Percentiles rank a stretch among this genome's conserved stretches.
Conservation (phyloP, 2,113 vertebrate species). For the Engystomops pustulosus region DNA sequence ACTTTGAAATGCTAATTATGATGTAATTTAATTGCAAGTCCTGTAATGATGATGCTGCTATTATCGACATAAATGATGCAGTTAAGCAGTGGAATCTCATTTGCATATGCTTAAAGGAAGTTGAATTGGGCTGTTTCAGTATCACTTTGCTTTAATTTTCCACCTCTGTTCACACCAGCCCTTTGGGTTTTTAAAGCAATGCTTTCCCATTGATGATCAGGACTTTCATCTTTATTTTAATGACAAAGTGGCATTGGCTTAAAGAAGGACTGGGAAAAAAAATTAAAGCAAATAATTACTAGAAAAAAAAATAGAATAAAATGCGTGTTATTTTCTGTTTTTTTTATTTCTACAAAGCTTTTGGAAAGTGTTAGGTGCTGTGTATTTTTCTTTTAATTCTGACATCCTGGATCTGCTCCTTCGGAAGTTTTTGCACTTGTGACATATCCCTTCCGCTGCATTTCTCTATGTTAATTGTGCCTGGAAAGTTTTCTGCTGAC, state of each 20-base stretch:
- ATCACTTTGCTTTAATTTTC: constrained; percentile 98
- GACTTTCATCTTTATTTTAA: constrained; percentile 95
- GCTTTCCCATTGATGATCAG: constrained; percentile 94
- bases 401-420: constrained; percentile 64
- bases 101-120: constrained; percentile 99
- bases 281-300: constrained; percentile 86
- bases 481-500: constrained; percentile 72
- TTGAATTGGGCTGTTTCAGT: constrained; percentile 92
- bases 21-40: constrained; percentile 99
- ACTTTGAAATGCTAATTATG: constrained; percentile 99
- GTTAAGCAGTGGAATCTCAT: constrained; percentile 99
- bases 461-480: constrained; percentile 59
- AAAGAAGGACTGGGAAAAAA: constrained; percentile 82
- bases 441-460: neutral
- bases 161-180: constrained; percentile 96
- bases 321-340: constrained; percentile 62
- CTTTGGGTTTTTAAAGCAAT: constrained; percentile 93
- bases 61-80: constrained; percentile 99
- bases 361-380: constrained; percentile 69
- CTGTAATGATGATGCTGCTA: constrained; percentile 99
- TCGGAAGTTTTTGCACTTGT: constrained; percentile 33
- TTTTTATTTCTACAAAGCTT: constrained; percentile 49
- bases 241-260: constrained; percentile 84
- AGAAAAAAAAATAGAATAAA: constrained; percentile 77
- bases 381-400: constrained; percentile 69